These are phyloP conservation scores for Nephrotoma guestfalica DNA, from an alignment of 2,888 invertebrate species.

Conservation along the genomic window DNA sequence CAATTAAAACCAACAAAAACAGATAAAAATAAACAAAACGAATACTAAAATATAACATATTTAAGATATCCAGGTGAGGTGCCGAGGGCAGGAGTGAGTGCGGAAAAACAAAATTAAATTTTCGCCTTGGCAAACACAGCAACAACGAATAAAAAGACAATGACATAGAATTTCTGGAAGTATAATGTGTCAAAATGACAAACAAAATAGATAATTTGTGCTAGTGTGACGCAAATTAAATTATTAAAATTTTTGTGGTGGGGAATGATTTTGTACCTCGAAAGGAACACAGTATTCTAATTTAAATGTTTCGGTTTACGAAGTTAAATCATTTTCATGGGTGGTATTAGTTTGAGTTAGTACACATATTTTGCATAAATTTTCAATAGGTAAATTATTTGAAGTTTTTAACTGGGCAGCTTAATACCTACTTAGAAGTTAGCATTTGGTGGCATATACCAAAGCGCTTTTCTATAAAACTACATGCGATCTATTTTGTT, in stretches of 20 bases:
- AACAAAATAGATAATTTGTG: neutral
- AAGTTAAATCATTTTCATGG: neutral
- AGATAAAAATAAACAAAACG: neutral
- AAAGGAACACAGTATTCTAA: neutral
- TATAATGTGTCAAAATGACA: neutral
- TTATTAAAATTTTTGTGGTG: neutral
- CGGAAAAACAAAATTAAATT: neutral
- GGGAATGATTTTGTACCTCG: no score
- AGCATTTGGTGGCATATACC: no score
- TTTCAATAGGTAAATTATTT: no score
- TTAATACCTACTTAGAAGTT: no score
- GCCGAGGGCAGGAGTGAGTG: neutral
- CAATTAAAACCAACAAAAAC: neutral
- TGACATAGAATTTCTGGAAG: neutral
- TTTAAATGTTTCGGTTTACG: neutral
- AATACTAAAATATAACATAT: neutral
- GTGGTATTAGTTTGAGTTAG: no score
- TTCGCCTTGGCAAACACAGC: neutral
- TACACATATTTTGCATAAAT: no score
- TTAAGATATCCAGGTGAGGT: neutral
- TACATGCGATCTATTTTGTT: no score
- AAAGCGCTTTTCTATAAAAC: no score
- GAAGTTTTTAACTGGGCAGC: no score
- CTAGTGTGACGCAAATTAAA: neutral
- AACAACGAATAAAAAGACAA: neutral